Conservation (phyloP, 1,140 invertebrate species). For the Aethina tumida region DNA sequence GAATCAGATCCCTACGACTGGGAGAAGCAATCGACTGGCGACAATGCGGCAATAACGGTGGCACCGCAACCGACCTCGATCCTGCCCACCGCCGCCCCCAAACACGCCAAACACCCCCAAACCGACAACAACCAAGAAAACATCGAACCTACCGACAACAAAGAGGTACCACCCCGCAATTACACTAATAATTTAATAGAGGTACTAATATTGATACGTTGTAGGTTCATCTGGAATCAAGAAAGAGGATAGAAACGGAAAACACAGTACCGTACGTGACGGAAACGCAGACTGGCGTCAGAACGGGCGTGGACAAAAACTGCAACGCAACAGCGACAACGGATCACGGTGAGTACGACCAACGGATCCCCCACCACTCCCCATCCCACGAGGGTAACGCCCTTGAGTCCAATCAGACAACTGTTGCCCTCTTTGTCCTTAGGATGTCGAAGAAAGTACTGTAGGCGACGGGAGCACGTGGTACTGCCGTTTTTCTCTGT, state of each 20-base stretch:
- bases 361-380: too few species aligned
- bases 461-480: too few species aligned
- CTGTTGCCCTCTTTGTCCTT: too few species aligned
- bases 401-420: too few species aligned
- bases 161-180: constrained; percentile 35
- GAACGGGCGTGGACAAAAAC: constrained; percentile 50
- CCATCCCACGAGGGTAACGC: too few species aligned
- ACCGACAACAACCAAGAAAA: constrained; percentile 62
- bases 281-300: constrained; percentile 36
- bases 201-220: constrained; percentile 9
- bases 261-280: constrained; percentile 39
- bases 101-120: constrained; percentile 36
- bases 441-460: too few species aligned
- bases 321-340: constrained; percentile 63
- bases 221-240: constrained; percentile 32
- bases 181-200: too few species aligned
- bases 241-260: constrained; percentile 42
- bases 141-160: constrained; percentile 58
- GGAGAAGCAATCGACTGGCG: constrained; percentile 66
- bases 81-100: constrained; percentile 37
- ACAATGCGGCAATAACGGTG: constrained; percentile 38
- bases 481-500: too few species aligned
- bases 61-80: constrained; percentile 33
- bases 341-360: too few species aligned
- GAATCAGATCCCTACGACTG: constrained; percentile 90